Conservation (phyloP, 2,888 invertebrate species). For the Dynastes maya region DNA sequence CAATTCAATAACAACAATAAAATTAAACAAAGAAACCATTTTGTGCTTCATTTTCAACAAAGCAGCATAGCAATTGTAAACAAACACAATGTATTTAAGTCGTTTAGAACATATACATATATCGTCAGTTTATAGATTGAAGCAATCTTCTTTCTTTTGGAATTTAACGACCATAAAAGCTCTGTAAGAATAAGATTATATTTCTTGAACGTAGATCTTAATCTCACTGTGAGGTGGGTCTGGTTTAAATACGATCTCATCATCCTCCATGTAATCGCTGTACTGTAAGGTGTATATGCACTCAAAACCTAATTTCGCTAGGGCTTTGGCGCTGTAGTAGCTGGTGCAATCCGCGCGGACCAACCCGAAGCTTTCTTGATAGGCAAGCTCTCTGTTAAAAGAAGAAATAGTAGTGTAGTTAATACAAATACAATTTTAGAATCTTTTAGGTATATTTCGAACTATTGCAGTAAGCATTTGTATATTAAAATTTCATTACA, state of each 20-base stretch:
- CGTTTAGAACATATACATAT: conserved; percentile 19
- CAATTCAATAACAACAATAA: too few relatives aligned
- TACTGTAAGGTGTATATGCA: conserved; percentile 79
- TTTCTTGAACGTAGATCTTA: conserved; percentile 63
- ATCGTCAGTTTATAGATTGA: conserved; percentile 29
- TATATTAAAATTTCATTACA: too few relatives aligned
- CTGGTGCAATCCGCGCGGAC: conserved; percentile 84
- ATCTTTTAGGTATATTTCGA: too few relatives aligned
- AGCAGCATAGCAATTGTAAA: too few relatives aligned
- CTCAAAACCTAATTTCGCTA: conserved; percentile 81
- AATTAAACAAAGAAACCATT: too few relatives aligned
- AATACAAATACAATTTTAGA: neutral
- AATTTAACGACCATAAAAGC: too few relatives aligned
- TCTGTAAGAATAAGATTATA: conserved; percentile 38
- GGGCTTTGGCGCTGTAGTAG: conserved; percentile 82
- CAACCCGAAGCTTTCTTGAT: conserved; percentile 73
- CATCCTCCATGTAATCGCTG: conserved; percentile 77
- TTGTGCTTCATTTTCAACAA: too few relatives aligned
- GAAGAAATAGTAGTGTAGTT: neutral
- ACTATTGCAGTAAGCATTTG: too few relatives aligned
- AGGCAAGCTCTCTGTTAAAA: conserved; percentile 75
- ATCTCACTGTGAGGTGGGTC: conserved; percentile 69
- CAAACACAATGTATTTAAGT: neutral
- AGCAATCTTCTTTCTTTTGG: too few relatives aligned
- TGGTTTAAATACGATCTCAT: conserved; percentile 78